A percentile compares a stretch with the other conserved stretches of the same genome.
Conservation (phyloP, 64 coral and sea anemone genomes). For the Hydrozoanthus tunicans region DNA sequence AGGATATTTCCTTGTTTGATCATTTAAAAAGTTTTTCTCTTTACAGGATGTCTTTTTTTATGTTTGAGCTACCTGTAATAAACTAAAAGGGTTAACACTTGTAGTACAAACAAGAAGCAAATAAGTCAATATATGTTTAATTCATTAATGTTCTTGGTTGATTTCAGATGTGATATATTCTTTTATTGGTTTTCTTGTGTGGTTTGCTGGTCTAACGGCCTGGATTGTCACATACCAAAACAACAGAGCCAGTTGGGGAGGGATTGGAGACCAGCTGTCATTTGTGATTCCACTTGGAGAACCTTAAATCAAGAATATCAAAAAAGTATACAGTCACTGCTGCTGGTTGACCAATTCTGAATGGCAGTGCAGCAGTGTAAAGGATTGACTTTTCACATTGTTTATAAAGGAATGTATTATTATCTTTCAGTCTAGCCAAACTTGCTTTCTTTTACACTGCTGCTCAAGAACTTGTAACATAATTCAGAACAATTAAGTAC, state of each 20-base stretch:
- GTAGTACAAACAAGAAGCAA: no score
- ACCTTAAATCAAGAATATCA: slow-evolving; percentile 41
- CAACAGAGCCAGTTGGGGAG: slow-evolving; percentile 91
- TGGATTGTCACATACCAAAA: slow-evolving; percentile 93
- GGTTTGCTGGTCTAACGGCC: slow-evolving; percentile 85
- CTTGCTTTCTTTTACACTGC: no score
- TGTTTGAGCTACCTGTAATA: no score
- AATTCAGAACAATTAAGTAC: no score
- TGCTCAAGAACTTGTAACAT: no score
- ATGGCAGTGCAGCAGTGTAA: neutral
- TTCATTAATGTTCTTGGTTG: neutral
- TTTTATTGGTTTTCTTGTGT: slow-evolving; percentile 76
- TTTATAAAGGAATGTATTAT: no score
- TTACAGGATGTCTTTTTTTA: no score
- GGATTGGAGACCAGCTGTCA: slow-evolving; percentile 82
- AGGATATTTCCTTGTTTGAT: no score
- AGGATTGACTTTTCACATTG: neutral
- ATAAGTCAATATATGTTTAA: neutral
- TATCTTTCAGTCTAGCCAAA: no score
- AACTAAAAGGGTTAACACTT: no score
- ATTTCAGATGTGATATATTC: slow-evolving; percentile 90
- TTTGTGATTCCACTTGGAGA: slow-evolving; percentile 95
- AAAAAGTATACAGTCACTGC: neutral
- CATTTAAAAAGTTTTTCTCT: no score
- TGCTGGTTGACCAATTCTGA: neutral